These are phyloP conservation scores for Calliphora vicina DNA, from an alignment of 1,140 invertebrate genomes.

Conservation along the genomic window DNA sequence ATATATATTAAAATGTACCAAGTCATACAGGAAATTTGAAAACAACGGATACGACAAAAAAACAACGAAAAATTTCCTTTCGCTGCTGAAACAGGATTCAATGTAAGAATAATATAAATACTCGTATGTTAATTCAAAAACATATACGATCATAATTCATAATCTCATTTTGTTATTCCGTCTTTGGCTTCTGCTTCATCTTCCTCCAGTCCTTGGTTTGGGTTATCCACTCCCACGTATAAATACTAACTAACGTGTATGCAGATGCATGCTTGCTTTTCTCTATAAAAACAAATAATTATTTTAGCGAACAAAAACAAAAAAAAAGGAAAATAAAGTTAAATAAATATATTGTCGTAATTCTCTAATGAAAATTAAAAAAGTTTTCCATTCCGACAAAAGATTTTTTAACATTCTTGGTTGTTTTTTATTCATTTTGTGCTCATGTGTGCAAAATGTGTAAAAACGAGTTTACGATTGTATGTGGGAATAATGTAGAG, in stretches of 20 bases:
- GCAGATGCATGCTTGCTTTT: too few species aligned
- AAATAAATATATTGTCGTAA: neutral
- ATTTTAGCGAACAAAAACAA: neutral
- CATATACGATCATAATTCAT: conserved; percentile 5
- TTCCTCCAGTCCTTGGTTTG: neutral
- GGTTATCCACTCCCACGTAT: neutral
- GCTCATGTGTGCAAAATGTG: neutral
- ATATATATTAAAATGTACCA: neutral
- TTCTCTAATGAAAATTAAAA: conserved; percentile 17
- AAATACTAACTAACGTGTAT: neutral
- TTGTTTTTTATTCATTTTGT: neutral
- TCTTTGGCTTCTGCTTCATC: neutral
- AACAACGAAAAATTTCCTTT: conserved; percentile 10
- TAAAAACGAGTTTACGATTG: neutral
- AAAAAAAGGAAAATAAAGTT: neutral
- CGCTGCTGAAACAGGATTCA: neutral
- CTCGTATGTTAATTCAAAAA: neutral
- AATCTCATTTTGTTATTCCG: neutral
- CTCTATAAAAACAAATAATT: neutral
- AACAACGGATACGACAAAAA: conserved; percentile 16
- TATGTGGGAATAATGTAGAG: neutral
- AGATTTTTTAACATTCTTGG: neutral
- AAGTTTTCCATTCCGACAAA: neutral
- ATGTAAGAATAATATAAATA: neutral
- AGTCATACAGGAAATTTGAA: conserved; percentile 3